These are phyloP conservation scores for Phrynocephalus vlangalii DNA, from an alignment of 2,797 vertebrate genomes.

Conservation along the genomic window DNA sequence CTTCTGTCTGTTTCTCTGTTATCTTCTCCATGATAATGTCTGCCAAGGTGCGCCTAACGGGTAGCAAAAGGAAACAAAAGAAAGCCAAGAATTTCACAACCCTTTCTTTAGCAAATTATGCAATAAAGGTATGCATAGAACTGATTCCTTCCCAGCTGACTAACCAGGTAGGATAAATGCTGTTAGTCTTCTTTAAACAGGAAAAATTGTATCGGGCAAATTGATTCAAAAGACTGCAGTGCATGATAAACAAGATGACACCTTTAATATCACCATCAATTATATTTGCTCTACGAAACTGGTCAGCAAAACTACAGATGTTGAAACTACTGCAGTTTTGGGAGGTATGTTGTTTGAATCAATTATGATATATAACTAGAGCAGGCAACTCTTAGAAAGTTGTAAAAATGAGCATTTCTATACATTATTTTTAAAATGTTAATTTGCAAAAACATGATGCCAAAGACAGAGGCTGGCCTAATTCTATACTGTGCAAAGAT, in stretches of 20 bases:
- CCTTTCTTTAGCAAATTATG: background rate
- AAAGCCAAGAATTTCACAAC: background rate
- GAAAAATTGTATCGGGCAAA: background rate
- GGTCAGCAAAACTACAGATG: background rate
- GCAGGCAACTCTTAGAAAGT: too few species aligned
- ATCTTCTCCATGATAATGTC: slow-evolving; percentile 99
- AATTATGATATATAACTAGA: background rate
- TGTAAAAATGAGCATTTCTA: background rate
- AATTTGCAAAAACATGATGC: background rate
- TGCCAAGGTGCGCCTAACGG: slow-evolving; percentile 88
- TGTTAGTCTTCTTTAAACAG: background rate
- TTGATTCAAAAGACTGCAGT: background rate
- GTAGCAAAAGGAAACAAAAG: rapidly evolving
- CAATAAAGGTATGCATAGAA: background rate
- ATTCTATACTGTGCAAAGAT: background rate
- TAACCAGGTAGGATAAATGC: too few species aligned
- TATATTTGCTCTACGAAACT: background rate
- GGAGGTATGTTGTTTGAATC: background rate
- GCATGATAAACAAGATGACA: background rate
- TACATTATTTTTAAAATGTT: background rate
- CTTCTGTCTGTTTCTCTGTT: slow-evolving; percentile 97
- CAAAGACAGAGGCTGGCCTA: background rate
- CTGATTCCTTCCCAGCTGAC: background rate
- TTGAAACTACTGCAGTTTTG: background rate
- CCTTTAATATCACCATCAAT: background rate